Evolutionary conservation across 1,140 invertebrate species (phyloP).

Genomic region (Bursaphelenchus mucronatus): DNA sequence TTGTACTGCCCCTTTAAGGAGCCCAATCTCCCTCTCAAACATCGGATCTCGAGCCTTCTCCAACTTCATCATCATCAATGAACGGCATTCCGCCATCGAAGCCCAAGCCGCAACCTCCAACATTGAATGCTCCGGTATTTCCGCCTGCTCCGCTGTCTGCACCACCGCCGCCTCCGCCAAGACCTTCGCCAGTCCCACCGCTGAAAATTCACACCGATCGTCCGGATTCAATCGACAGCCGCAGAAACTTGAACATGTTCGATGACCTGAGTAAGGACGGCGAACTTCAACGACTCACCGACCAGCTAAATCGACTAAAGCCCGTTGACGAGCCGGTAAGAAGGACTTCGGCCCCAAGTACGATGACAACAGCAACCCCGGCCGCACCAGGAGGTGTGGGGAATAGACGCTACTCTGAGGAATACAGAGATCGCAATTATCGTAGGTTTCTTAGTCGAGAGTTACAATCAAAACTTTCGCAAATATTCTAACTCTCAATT

Average conservation of each 20-base stretch:
- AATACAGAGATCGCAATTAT: constrained; percentile 19
- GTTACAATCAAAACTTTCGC: not conserved
- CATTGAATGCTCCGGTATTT: not conserved
- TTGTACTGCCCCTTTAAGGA: too few relatives aligned
- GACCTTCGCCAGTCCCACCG: constrained; percentile 14
- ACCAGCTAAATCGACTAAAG: constrained; percentile 10
- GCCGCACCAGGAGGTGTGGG: not conserved
- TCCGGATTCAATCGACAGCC: not conserved
- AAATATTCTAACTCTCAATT: not conserved
- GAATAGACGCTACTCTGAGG: constrained; percentile 12
- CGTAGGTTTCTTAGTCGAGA: constrained; percentile 1
- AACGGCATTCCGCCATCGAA: constrained; percentile 20
- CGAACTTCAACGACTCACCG: constrained; percentile 4
- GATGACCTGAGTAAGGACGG: not conserved
- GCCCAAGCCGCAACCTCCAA: too few relatives aligned
- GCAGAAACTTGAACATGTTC: not conserved
- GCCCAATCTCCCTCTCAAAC: constrained; percentile 20
- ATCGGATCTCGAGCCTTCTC: constrained; percentile 29
- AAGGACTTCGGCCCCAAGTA: constrained; percentile 11
- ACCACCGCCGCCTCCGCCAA: constrained; percentile 8
- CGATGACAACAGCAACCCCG: not conserved
- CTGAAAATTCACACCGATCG: not conserved
- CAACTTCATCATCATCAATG: constrained; percentile 26
- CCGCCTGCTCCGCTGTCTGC: constrained; percentile 2
- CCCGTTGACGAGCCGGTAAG: constrained; percentile 5